Evolutionary conservation across 2,797 vertebrate genomes (phyloP).

Genomic region (Tragopan temminckii): DNA sequence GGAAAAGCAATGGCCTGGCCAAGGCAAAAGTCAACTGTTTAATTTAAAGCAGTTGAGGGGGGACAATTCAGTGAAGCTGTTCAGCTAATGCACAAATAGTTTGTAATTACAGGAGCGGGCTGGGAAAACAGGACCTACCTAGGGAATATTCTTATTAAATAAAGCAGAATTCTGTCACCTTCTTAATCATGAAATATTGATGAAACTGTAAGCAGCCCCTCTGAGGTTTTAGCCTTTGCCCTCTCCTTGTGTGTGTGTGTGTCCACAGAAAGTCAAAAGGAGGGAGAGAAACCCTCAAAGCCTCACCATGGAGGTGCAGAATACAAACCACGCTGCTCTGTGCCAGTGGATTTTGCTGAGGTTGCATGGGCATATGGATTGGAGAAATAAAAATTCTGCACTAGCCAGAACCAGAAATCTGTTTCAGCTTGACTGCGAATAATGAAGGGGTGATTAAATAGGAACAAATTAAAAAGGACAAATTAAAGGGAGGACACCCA

Average conservation of each 20-base stretch:
- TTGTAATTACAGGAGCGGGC: conserved; percentile 55
- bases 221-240: conserved; percentile 72
- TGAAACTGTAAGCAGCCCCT: conserved; percentile 73
- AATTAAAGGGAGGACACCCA: not conserved
- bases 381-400: conserved; percentile 50
- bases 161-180: conserved; percentile 78
- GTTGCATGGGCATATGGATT: conserved; percentile 3
- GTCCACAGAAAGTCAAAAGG: conserved; percentile 42
- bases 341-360: conserved; percentile 38
- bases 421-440: not conserved
- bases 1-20: conserved; percentile 12
- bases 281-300: not conserved
- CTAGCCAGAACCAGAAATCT: not conserved
- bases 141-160: conserved; percentile 77
- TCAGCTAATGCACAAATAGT: conserved; percentile 57
- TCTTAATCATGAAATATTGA: conserved; percentile 80
- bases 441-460: not conserved
- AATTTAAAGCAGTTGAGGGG: conserved; percentile 62
- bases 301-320: conserved; percentile 17
- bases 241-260: conserved; percentile 36
- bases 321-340: conserved; percentile 7
- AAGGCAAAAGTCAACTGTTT: conserved; percentile 54
- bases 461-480: not conserved
- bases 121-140: conserved; percentile 49
- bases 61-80: not conserved